Base-by-base conservation (phyloP, 2,797 vertebrate genomes). In the Alosa sapidissima region DNA sequence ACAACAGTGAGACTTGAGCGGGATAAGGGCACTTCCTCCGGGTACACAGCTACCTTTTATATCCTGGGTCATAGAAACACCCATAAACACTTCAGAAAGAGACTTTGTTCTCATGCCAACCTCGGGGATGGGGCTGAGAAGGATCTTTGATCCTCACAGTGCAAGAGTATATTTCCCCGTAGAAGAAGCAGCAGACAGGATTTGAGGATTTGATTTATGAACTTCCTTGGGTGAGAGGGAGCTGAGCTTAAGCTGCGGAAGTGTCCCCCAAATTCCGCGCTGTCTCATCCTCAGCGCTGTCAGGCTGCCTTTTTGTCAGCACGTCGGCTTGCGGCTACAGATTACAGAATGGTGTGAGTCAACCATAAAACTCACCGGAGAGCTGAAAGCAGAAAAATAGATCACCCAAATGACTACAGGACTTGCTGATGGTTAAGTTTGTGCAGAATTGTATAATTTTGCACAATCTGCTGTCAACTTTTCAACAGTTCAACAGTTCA, bases 131-230 rank as follows among this genome's bases (percentile, higher is more conserved):
- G 33, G n/a, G 41, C 41, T 41, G 14, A 16, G 14, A 21, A 65
- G 36, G 19, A 47, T 16, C 36, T 21, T 78, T 45, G 36, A 45
- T 21, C 72, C 1, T 6, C 33, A 41, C 68, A 47, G 72, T 78
- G 72, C 14, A 19, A 78, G 36, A 78, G 11, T 6, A 3, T 45
- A 45, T 36, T 45, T 75, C 14, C 68, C 68, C 54, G 0, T 54
- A 54, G 14, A 3, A 75, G 68, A 41, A 75, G 14, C 45, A 21
- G 41, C 60, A 58, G 81, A 82, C 28, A n/a, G 81, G 85, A 91
- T 91, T 91, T 87, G 51, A 83, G 82, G 88, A 91, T 91, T 89
- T 89, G 86, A 88, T 89, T 68, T 83, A 88, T 86, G 84, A 89
- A 87, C 87, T 91, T 88, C 83, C 87, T 86, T 88, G 68, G 81